These are phyloP conservation scores for Babylonia areolata DNA, from an alignment of 1,140 invertebrate genomes.

Conservation along the genomic window DNA sequence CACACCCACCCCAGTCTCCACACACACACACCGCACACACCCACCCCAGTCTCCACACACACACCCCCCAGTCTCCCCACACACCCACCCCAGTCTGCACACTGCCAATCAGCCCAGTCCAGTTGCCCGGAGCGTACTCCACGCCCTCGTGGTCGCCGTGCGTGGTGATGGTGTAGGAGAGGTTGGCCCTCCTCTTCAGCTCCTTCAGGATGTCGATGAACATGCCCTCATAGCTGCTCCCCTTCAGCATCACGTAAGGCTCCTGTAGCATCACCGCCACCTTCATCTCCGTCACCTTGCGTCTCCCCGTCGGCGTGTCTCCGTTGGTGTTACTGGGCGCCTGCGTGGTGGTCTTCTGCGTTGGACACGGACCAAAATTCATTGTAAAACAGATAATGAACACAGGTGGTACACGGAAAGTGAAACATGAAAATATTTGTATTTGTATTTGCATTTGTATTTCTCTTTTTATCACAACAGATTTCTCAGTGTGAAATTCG, in stretches of 20 bases:
- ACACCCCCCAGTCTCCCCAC: too few relatives aligned
- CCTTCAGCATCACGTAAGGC: not conserved
- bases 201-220: slow-evolving; percentile 29
- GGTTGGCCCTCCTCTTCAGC: not conserved
- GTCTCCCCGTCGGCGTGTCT: not conserved
- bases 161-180: not conserved
- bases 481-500: too few relatives aligned
- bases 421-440: too few relatives aligned
- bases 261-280: not conserved
- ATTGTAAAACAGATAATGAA: too few relatives aligned
- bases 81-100: not conserved
- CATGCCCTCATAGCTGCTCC: not conserved
- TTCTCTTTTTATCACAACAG: too few relatives aligned
- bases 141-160: slow-evolving; percentile 13
- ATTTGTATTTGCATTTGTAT: too few relatives aligned
- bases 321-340: too few relatives aligned
- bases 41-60: not conserved
- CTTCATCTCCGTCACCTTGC: not conserved
- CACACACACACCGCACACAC: not conserved
- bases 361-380: too few relatives aligned
- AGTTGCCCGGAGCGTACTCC: slow-evolving; percentile 29
- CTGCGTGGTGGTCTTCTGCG: too few relatives aligned
- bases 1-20: too few relatives aligned
- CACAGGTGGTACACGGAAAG: too few relatives aligned
- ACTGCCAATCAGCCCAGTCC: slow-evolving; percentile 42